These are phyloP conservation scores for Podarcis muralis DNA, from an alignment of 2,113 vertebrate species.

Conservation along the genomic window DNA sequence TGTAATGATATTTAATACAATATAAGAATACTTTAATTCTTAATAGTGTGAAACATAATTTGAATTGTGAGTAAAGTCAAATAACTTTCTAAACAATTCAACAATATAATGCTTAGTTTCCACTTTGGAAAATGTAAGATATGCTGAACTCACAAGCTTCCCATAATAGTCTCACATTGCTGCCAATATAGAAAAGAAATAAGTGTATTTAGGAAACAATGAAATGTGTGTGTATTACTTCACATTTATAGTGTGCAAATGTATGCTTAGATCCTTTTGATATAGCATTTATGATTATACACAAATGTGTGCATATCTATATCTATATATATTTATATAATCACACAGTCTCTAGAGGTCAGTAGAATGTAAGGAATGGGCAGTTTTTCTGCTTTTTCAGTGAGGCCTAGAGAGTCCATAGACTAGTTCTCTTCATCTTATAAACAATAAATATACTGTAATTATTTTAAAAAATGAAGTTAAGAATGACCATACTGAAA, in stretches of 20 bases:
- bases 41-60: neutral
- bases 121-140: neutral
- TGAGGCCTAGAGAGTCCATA: conserved; percentile 26
- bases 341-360: conserved; percentile 82
- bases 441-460: conserved; percentile 59
- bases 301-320: conserved; percentile 44
- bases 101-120: neutral
- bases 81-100: neutral
- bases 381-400: conserved; percentile 57
- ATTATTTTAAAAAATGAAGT: conserved; percentile 62
- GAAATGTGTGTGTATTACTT: neutral
- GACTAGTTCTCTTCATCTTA: conserved; percentile 57
- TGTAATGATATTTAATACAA: neutral
- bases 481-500: conserved; percentile 67
- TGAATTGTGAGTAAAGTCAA: neutral
- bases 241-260: neutral
- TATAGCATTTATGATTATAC: conserved; percentile 34
- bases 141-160: neutral
- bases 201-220: neutral
- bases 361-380: conserved; percentile 82
- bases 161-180: neutral
- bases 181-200: neutral
- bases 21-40: neutral
- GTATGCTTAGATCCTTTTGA: neutral
- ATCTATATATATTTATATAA: conserved; percentile 19